These are phyloP conservation scores for Sminthopsis crassicaudata DNA, from an alignment of 2,113 vertebrate genomes.

Conservation along the genomic window DNA sequence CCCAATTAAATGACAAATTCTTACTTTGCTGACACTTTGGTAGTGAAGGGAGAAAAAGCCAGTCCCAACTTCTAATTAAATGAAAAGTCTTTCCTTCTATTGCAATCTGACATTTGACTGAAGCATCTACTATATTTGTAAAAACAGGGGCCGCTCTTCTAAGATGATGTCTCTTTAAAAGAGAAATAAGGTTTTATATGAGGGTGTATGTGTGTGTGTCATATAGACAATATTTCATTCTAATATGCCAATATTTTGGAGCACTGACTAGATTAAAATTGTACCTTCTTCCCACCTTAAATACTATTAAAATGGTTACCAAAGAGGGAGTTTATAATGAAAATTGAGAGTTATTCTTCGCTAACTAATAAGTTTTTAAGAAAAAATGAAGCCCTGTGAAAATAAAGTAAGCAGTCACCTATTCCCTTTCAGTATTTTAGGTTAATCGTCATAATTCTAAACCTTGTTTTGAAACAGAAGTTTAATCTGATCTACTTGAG, in stretches of 20 bases:
- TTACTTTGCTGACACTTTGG: not conserved
- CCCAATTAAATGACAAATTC: not conserved
- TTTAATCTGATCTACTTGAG: not conserved
- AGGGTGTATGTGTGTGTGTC: not conserved
- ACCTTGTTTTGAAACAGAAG: not conserved
- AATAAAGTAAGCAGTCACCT: not conserved
- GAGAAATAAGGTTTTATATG: not conserved
- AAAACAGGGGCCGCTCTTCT: not conserved
- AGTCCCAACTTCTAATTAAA: not conserved
- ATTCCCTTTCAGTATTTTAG: not conserved
- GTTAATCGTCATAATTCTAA: not conserved
- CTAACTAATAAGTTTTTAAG: not conserved
- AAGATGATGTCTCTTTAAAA: not conserved
- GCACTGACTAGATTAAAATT: not conserved
- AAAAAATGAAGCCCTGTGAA: not conserved
- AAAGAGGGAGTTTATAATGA: not conserved
- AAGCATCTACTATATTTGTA: not conserved
- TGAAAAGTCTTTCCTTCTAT: not conserved
- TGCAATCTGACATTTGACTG: not conserved
- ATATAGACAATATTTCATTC: not conserved
- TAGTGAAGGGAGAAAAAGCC: not conserved
- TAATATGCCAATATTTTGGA: not conserved
- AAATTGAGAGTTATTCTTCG: not conserved
- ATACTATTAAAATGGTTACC: not conserved
- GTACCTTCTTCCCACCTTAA: not conserved